Conservation (phyloP, 1,140 invertebrate genomes). For the Drosophila arawakana region DNA sequence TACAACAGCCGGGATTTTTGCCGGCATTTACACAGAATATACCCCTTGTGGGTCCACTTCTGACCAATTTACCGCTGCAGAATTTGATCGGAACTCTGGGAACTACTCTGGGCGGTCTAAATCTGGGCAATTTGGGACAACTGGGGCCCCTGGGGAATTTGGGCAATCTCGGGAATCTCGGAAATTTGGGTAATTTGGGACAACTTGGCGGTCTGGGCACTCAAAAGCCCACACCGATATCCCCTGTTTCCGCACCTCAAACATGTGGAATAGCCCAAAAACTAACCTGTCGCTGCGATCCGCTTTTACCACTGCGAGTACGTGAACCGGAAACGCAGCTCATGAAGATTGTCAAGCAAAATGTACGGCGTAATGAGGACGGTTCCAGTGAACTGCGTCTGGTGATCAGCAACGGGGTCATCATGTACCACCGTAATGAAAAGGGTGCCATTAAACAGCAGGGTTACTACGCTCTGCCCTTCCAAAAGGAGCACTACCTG, state of each 20-base stretch:
- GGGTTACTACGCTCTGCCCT: constrained; percentile 60
- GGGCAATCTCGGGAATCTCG: constrained; percentile 10
- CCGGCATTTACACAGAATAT: constrained; percentile 59
- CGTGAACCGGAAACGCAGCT: constrained; percentile 30
- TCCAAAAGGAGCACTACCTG: constrained; percentile 53
- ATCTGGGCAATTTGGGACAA: constrained; percentile 57
- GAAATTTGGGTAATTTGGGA: constrained; percentile 18
- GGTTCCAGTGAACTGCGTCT: constrained; percentile 65
- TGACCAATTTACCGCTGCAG: constrained; percentile 37
- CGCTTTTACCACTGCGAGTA: constrained; percentile 43
- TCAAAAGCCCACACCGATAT: neutral
- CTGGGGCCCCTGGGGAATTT: constrained; percentile 37
- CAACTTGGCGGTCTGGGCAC: constrained; percentile 16
- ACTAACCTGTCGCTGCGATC: constrained; percentile 72
- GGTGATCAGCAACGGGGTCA: constrained; percentile 60
- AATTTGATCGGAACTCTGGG: constrained; percentile 39
- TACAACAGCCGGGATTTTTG: constrained; percentile 53
- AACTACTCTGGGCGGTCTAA: constrained; percentile 45
- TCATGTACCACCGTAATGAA: constrained; percentile 60
- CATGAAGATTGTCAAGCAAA: constrained; percentile 64
- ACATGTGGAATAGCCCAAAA: constrained; percentile 62
- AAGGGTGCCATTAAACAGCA: constrained; percentile 38
- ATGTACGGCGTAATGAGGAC: constrained; percentile 56
- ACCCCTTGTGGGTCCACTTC: constrained; percentile 64
- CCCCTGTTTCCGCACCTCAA: neutral